phyloP scores from a whole-genome alignment of 1,140 invertebrate species.

The Heliconius himera region DNA sequence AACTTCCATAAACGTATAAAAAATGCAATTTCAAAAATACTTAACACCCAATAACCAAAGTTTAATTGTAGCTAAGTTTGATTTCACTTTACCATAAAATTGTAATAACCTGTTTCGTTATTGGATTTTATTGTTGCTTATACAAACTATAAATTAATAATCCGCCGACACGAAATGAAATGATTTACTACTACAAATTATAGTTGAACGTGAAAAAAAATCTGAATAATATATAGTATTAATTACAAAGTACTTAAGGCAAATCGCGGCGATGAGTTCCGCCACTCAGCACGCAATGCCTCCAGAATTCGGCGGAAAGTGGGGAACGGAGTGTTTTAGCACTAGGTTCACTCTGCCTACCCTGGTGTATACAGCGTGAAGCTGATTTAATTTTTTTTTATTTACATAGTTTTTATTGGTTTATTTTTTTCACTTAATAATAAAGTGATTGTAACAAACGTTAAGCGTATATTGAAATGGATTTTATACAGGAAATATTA shows the following conservation, averaged over 20 bases:
- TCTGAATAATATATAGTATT: not conserved
- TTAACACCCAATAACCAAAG: not conserved
- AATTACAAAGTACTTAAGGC: too few species aligned
- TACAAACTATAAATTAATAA: not conserved
- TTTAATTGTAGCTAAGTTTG: not conserved
- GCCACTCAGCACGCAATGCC: too few species aligned
- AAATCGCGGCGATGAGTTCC: too few species aligned
- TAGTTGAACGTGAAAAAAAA: not conserved
- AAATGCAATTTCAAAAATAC: not conserved
- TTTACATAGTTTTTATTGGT: too few species aligned
- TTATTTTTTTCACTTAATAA: not conserved
- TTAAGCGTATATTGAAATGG: not conserved
- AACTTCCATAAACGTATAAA: not conserved
- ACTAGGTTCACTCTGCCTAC: too few species aligned
- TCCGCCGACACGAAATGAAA: constrained; percentile 5
- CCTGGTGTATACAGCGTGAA: too few species aligned
- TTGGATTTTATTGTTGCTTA: not conserved
- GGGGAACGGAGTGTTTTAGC: too few species aligned
- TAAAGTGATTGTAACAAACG: not conserved
- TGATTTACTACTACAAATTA: constrained; percentile 17
- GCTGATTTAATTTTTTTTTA: too few species aligned
- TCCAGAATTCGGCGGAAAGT: too few species aligned
- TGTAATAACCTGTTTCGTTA: not conserved
- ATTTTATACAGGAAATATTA: not conserved
- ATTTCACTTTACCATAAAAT: not conserved